Conservation (phyloP, 2,888 invertebrate genomes). For the Abscondita cerata region DNA sequence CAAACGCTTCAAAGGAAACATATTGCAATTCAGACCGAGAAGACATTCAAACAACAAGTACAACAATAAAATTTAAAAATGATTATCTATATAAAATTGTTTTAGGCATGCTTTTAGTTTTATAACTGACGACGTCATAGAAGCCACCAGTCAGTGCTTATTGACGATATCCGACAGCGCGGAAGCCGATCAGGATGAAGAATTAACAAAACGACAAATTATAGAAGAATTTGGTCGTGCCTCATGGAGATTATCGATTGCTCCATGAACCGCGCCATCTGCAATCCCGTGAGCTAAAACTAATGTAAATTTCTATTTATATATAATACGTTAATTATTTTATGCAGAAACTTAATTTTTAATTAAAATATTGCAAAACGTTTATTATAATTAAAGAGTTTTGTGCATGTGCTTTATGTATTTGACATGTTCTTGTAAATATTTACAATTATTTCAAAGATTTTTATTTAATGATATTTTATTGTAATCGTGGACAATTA, state of each 20-base stretch:
- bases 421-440: no score
- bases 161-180: constrained; percentile 91
- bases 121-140: constrained; percentile 93
- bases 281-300: constrained; percentile 3
- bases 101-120: constrained; percentile 84
- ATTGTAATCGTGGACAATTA: no score
- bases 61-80: constrained; percentile 10
- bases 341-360: not conserved
- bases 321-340: not conserved
- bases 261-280: constrained; percentile 45
- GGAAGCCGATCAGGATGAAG: constrained; percentile 70
- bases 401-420: no score
- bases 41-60: constrained; percentile 46
- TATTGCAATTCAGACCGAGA: constrained; percentile 44
- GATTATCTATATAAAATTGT: constrained; percentile 1
- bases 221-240: constrained; percentile 96
- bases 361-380: not conserved
- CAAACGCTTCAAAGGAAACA: constrained; percentile 13
- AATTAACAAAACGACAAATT: constrained; percentile 73
- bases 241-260: constrained; percentile 90
- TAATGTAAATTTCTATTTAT: no score
- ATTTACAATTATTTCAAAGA: no score
- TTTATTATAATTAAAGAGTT: not conserved
- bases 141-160: constrained; percentile 94
- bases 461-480: no score